phyloP scores from a whole-genome alignment of 2,888 invertebrate genomes.

The Desoria tigrina region DNA sequence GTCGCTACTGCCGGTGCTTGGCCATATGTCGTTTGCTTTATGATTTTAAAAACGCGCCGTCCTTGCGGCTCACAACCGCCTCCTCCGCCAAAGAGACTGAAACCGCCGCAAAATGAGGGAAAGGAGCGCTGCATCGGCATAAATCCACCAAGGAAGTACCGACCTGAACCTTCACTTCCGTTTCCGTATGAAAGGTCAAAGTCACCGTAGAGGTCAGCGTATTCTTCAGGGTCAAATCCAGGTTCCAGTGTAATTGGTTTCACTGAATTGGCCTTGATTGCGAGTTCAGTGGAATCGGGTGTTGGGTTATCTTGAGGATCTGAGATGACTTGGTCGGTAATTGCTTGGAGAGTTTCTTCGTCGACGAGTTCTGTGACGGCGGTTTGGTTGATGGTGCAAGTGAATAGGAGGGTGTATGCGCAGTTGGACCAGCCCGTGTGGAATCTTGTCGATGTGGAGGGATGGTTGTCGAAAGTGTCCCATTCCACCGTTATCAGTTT shows the following conservation, averaged over 20 bases:
- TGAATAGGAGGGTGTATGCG: neutral
- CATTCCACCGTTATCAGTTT: conserved; percentile 4
- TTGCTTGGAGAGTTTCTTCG: neutral
- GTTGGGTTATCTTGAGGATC: no score
- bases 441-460: neutral
- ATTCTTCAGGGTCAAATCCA: neutral
- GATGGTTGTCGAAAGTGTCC: conserved; percentile 1
- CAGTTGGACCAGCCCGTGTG: conserved; percentile 2
- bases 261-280: no score
- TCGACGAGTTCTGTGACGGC: neutral
- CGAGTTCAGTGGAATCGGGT: no score
- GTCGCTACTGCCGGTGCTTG: no score
- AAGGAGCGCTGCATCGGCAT: no score
- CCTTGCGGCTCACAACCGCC: no score
- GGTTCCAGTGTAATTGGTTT: neutral
- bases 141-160: no score
- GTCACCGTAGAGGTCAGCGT: conserved; percentile 6
- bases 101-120: neutral
- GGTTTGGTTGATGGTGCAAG: neutral
- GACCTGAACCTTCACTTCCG: neutral
- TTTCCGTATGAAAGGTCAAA: neutral
- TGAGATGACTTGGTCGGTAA: no score
- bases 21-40: no score
- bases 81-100: neutral
- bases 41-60: no score